A percentile compares a stretch with the other conserved stretches of the same genome.
These are phyloP conservation scores for Cuculus canorus DNA, from an alignment of 2,797 vertebrate species.

Conservation along the genomic window DNA sequence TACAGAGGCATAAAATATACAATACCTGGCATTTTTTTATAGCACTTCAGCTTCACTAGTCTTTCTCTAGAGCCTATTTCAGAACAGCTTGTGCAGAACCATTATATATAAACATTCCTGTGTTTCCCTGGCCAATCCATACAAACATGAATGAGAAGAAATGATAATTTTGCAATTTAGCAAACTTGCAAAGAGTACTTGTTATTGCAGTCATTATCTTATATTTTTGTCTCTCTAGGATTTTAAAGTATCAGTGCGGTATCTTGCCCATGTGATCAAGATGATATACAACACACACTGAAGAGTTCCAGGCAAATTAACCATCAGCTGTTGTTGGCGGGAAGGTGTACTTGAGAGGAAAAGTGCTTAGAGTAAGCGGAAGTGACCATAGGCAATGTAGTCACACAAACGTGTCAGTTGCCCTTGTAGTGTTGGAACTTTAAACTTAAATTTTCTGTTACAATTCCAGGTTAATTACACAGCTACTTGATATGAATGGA, in stretches of 20 bases:
- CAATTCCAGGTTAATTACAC: neutral
- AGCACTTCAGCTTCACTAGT: neutral
- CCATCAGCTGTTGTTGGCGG: neutral
- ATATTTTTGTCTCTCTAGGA: neutral
- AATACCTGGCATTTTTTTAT: neutral
- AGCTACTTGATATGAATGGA: neutral
- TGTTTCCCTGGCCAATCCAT: neutral
- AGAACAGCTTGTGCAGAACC: neutral
- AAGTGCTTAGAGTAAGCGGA: neutral
- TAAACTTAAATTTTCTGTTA: neutral
- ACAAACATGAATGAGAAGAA: neutral
- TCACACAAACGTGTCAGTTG: neutral
- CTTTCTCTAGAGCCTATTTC: slow-evolving; percentile 24
- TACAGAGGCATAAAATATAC: neutral
- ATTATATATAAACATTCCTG: neutral
- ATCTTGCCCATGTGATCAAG: neutral
- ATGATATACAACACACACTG: neutral
- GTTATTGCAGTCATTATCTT: neutral
- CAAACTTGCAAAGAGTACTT: neutral
- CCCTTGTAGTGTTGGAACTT: neutral
- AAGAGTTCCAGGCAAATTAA: neutral
- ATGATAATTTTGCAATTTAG: neutral
- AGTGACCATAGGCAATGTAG: neutral
- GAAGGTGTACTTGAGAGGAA: neutral
- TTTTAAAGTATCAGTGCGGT: neutral